phyloP scores from a whole-genome alignment of 2,797 vertebrate species.

The Lagocephalus sceleratus region DNA sequence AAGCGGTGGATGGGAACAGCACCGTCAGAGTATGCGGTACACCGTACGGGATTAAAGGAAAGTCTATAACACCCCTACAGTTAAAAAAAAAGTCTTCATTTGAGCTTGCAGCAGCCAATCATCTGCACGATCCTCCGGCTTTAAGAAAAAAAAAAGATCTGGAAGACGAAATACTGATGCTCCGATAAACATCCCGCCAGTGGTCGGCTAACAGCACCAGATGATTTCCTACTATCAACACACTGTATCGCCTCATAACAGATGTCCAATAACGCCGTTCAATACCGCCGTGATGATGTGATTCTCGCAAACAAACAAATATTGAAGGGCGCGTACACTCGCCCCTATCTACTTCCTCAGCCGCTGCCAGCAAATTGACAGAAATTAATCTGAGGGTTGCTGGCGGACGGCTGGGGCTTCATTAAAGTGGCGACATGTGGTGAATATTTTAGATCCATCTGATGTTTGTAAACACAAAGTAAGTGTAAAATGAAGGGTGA shows the following conservation, averaged over 20 bases:
- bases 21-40: conserved; percentile 61
- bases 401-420: not conserved
- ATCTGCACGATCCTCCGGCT: not conserved
- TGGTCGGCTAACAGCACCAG: conserved; percentile 3
- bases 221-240: conserved; percentile 2
- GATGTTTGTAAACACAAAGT: no score
- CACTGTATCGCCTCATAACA: not conserved
- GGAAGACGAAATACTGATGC: not conserved
- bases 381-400: not conserved
- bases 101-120: conserved; percentile 9
- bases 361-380: not conserved
- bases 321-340: not conserved
- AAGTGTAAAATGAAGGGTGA: no score
- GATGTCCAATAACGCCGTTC: not conserved
- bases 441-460: not conserved
- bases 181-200: not conserved
- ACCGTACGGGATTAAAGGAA: conserved; percentile 61
- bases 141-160: not conserved
- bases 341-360: not conserved
- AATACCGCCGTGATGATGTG: not conserved
- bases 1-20: conserved; percentile 57
- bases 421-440: not conserved
- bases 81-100: conserved; percentile 26
- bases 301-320: not conserved
- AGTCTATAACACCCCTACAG: conserved; percentile 26